phyloP scores from a whole-genome alignment of 2,888 invertebrate genomes.

The Cyaniris semiargus region DNA sequence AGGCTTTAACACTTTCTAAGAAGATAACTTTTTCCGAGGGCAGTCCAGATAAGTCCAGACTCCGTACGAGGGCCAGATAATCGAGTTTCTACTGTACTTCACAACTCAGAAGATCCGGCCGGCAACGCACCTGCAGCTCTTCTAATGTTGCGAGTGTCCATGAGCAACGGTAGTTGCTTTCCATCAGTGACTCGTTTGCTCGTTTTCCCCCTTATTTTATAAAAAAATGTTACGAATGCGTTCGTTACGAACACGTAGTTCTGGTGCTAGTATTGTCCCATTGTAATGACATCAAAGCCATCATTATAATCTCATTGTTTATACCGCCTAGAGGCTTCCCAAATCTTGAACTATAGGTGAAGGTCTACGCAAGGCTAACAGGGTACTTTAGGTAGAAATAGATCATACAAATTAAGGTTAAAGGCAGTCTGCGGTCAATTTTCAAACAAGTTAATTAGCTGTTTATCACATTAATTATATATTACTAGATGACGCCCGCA shows the following conservation, averaged over 20 bases:
- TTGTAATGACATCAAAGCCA: background rate
- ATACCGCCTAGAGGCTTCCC: conserved; percentile 13
- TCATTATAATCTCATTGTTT: conserved; percentile 30
- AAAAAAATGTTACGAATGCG: background rate
- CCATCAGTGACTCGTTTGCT: too few species aligned
- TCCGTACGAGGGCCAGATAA: too few species aligned
- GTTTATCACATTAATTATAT: background rate
- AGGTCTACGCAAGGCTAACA: conserved; percentile 25
- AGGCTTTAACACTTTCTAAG: too few species aligned
- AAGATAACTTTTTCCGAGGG: too few species aligned
- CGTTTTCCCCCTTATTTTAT: too few species aligned
- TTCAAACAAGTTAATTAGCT: background rate
- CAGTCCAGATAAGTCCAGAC: too few species aligned
- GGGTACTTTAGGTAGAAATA: conserved; percentile 10
- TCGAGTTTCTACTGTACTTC: too few species aligned
- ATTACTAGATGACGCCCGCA: too few species aligned
- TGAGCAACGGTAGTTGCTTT: too few species aligned
- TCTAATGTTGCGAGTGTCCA: too few species aligned
- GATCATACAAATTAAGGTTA: conserved; percentile 29
- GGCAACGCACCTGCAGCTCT: too few species aligned
- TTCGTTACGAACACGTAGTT: background rate
- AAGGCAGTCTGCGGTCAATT: background rate
- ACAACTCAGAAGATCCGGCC: too few species aligned
- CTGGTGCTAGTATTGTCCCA: background rate
- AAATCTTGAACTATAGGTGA: conserved; percentile 33